A percentile compares a stretch with the other conserved stretches of the same genome.
These are phyloP conservation scores for Crioceris asparagi DNA, from an alignment of 2,888 invertebrate species.

Conservation along the genomic window DNA sequence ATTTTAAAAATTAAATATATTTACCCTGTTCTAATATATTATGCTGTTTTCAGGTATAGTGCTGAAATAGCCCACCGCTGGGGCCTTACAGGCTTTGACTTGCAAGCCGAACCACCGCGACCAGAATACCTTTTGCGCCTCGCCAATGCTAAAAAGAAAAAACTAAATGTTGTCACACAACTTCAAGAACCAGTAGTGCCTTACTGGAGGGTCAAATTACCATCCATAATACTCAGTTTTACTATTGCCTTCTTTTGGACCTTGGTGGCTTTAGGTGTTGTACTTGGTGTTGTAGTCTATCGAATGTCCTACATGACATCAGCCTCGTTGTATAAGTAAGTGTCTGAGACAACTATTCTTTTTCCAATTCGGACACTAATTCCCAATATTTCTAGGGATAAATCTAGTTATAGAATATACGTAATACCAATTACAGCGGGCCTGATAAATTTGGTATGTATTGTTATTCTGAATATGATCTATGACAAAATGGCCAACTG, in stretches of 20 bases:
- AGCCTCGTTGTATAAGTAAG: constrained; percentile 30
- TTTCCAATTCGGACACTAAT: not conserved
- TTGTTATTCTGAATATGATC: constrained; percentile 61
- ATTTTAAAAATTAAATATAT: too few relatives aligned
- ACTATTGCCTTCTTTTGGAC: constrained; percentile 51
- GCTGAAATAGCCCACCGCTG: constrained; percentile 69
- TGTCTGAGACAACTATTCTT: not conserved
- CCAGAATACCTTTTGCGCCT: constrained; percentile 61
- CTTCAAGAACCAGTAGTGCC: constrained; percentile 61
- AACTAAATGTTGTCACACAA: constrained; percentile 46
- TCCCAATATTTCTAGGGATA: constrained; percentile 37
- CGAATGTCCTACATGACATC: constrained; percentile 56
- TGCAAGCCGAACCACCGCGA: constrained; percentile 63
- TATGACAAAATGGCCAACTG: constrained; percentile 55
- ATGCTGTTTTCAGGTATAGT: constrained; percentile 45
- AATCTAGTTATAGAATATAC: constrained; percentile 49
- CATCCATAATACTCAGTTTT: constrained; percentile 59
- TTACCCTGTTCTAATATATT: too few relatives aligned
- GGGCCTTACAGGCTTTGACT: constrained; percentile 68
- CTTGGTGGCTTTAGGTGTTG: constrained; percentile 57
- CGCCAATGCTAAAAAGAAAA: constrained; percentile 42
- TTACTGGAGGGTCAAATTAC: constrained; percentile 64
- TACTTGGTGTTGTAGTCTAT: constrained; percentile 68
- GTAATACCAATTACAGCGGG: constrained; percentile 68
- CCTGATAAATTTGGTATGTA: constrained; percentile 63